Percentiles rank a stretch among this genome's conserved stretches.
phyloP scores from a whole-genome alignment of 2,888 invertebrate species.

The Cheiracanthium punctorium region DNA sequence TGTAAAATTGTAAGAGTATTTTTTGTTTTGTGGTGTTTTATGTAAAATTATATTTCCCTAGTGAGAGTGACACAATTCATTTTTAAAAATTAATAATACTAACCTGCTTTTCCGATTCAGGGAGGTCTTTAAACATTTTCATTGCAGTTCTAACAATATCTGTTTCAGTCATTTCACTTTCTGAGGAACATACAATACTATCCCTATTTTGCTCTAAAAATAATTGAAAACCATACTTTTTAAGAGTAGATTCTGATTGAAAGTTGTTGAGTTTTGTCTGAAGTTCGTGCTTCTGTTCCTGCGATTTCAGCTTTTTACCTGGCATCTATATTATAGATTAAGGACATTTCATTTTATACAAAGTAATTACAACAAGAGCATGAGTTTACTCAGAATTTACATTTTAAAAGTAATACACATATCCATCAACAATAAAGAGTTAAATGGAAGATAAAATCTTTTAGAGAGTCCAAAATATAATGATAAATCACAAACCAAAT shows the following conservation, averaged over 20 bases:
- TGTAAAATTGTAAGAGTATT: too few species aligned
- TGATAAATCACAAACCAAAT: too few species aligned
- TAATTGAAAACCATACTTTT: constrained; percentile 49
- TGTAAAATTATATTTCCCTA: too few species aligned
- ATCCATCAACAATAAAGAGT: too few species aligned
- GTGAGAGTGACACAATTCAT: too few species aligned
- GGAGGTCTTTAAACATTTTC: constrained; percentile 48
- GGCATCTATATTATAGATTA: neutral
- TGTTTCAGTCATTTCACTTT: constrained; percentile 53
- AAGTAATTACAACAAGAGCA: too few species aligned
- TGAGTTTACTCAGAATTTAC: too few species aligned
- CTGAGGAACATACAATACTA: constrained; percentile 9
- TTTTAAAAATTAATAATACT: too few species aligned
- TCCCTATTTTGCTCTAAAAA: constrained; percentile 45
- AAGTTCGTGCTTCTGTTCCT: neutral
- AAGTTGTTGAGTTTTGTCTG: neutral
- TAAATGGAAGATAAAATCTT: too few species aligned
- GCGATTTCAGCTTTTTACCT: neutral
- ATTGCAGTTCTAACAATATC: constrained; percentile 53
- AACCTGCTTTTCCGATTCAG: constrained; percentile 54
- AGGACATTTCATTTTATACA: neutral
- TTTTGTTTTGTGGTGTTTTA: too few species aligned
- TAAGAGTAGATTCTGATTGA: neutral
- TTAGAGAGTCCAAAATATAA: too few species aligned
- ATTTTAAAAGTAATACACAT: too few species aligned